Evolutionary conservation across 2,888 invertebrate species (phyloP).

Genomic region (Andrena praecox): DNA sequence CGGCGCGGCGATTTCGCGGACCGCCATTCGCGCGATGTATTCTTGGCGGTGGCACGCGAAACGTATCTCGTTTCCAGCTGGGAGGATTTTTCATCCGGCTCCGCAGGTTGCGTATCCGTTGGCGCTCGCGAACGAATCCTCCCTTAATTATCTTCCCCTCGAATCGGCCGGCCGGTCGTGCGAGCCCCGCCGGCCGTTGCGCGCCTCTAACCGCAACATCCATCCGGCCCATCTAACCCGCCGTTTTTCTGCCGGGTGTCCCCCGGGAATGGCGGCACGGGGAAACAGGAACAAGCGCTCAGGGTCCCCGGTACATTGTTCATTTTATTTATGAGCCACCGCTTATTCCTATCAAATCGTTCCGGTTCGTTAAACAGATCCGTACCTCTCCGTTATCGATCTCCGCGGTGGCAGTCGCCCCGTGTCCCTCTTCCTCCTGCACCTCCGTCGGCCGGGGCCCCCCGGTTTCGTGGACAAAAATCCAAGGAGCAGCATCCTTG

Average conservation of each 20-base stretch:
- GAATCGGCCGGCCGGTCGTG: slow-evolving; percentile 15
- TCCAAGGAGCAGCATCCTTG: slow-evolving; percentile 63
- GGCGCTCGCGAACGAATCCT: neutral
- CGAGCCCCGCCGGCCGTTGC: neutral
- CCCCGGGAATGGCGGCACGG: slow-evolving; percentile 15
- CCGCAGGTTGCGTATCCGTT: neutral
- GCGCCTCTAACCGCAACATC: slow-evolving; percentile 18
- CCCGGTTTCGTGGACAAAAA: slow-evolving; percentile 69
- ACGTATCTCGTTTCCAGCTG: slow-evolving; percentile 20
- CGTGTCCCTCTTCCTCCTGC: neutral
- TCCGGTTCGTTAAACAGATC: slow-evolving; percentile 70
- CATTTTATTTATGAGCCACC: slow-evolving; percentile 61
- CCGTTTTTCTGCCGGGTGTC: slow-evolving; percentile 22
- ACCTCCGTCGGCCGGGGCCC: neutral
- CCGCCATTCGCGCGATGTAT: slow-evolving; percentile 23
- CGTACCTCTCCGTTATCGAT: slow-evolving; percentile 67
- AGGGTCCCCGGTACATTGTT: slow-evolving; percentile 44
- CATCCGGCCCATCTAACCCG: slow-evolving; percentile 23
- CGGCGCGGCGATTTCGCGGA: slow-evolving; percentile 7
- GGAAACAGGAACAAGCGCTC: slow-evolving; percentile 36
- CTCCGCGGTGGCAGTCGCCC: slow-evolving; percentile 34
- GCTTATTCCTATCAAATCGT: slow-evolving; percentile 62
- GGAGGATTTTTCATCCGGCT: neutral
- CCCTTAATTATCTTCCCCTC: slow-evolving; percentile 31
- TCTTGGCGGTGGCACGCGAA: slow-evolving; percentile 5